A percentile compares a stretch with the other conserved stretches of the same genome.
Evolutionary conservation across 2,113 vertebrate genomes (phyloP).

Genomic region (Gymnorhina tibicen): DNA sequence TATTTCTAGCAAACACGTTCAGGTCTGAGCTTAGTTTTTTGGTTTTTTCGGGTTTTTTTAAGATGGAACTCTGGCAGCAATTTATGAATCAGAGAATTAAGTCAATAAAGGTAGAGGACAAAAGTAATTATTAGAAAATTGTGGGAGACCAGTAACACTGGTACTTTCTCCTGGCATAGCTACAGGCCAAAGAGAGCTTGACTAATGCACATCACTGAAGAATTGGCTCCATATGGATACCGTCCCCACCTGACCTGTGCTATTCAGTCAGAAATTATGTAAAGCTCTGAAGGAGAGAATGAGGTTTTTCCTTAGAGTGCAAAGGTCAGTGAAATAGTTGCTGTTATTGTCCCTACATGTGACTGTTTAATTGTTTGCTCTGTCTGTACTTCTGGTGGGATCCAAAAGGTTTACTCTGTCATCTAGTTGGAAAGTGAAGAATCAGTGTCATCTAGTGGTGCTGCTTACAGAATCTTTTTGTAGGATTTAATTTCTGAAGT

Average conservation of each 20-base stretch:
- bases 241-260: background rate
- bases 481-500: background rate
- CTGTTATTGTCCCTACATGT: rapidly evolving
- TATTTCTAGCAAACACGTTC: background rate
- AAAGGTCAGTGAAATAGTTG: background rate
- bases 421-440: background rate
- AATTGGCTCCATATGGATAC: rapidly evolving
- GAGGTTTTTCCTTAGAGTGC: background rate
- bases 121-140: background rate
- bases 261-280: background rate
- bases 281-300: background rate
- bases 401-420: background rate
- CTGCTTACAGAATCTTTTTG: background rate
- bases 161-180: background rate
- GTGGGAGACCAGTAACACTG: background rate
- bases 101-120: background rate
- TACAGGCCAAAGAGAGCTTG: background rate
- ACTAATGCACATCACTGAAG: background rate
- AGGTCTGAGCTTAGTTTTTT: background rate
- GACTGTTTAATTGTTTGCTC: background rate
- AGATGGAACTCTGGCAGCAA: background rate
- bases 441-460: background rate
- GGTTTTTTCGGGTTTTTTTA: background rate
- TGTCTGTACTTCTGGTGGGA: background rate
- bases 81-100: background rate